Evolutionary conservation across 2,113 vertebrate genomes (phyloP), one percentile per base, ranked within the genome.

Genomic region (Taurulus bubalis): DNA sequence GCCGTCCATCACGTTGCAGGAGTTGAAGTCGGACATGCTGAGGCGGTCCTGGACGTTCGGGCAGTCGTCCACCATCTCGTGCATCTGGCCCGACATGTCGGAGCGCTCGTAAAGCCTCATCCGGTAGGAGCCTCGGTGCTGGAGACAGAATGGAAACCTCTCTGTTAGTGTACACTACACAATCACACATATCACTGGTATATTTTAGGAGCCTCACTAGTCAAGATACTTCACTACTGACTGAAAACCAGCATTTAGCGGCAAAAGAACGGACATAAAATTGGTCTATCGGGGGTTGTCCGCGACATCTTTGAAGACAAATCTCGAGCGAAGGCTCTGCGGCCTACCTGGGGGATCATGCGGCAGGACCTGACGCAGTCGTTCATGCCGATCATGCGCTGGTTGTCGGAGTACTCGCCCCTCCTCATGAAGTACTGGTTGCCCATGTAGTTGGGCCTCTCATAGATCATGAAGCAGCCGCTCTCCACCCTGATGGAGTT

Each of bases 381-480:
- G 38, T 80, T 92, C 68, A 93, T 93, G 47, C 94, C 94, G 79
- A 93, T 91, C 79, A 87, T 79, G 28, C 89, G 86, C 82, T 94
- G 93, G 76, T 92, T 95, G 42, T 94, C 95, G 40, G 93, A 76
- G 82, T 94, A 95, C 78, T 95, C 93, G 1, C 94, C 95, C 64
- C 90, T 91, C 51, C 75, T 90, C 65, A 95, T 84, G 89, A 89
- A 95, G 90, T 93, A 94, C 90, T 95, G 94, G 86, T 94, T 92
- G 53, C 94, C 94, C 90, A 90, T 93, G 88, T 90, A 95, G 87
- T 94, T 94, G 77, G 94, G 92, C n/a, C 92, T 83, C 77, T 95
- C 94, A 22, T 95, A 95, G 47, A 95, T 84, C 93, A 95, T 94
- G 82, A 94, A 95, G 80, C 93, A 95, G 69, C 94, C 95, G 47